phyloP scores from a whole-genome alignment of 2,888 invertebrate genomes.

The Hydrotaea cyrtoneurina region DNA sequence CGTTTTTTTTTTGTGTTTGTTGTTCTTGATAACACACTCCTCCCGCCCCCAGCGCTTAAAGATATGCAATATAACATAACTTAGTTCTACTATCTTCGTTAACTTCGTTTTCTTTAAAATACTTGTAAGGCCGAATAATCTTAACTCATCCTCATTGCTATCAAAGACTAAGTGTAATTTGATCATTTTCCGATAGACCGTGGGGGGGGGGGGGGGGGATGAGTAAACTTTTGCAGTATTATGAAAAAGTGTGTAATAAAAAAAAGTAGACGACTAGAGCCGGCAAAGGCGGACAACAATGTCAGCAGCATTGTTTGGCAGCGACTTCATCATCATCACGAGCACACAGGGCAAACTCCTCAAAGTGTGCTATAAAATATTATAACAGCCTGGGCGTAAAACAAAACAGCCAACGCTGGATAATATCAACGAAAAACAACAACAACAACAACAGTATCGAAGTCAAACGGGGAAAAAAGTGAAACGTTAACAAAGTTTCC shows the following conservation, averaged over 20 bases:
- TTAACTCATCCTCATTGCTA: conserved; percentile 53
- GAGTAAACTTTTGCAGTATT: conserved; percentile 1
- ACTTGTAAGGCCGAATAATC: conserved; percentile 50
- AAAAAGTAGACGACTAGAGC: background rate
- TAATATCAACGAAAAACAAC: no score
- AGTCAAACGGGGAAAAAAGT: conserved; percentile 2
- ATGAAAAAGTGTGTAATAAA: conserved; percentile 21
- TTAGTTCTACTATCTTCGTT: conserved; percentile 4
- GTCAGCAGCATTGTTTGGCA: background rate
- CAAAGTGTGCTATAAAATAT: conserved; percentile 36
- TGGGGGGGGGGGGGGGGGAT: background rate
- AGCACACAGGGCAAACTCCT: background rate
- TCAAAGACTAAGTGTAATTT: conserved; percentile 49
- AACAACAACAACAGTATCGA: background rate
- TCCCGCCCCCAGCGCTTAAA: background rate
- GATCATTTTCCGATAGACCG: conserved; percentile 48
- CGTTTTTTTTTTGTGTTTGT: background rate
- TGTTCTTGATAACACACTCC: background rate
- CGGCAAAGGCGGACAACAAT: background rate
- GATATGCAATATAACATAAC: background rate
- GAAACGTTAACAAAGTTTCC: conserved; percentile 37
- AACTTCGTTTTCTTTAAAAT: conserved; percentile 44
- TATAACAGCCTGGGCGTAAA: conserved; percentile 33
- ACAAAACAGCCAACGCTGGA: background rate
- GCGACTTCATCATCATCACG: background rate